Conservation (phyloP, 35 echinoderm and acorn worm genomes). For the Strongylocentrotus purpuratus region DNA sequence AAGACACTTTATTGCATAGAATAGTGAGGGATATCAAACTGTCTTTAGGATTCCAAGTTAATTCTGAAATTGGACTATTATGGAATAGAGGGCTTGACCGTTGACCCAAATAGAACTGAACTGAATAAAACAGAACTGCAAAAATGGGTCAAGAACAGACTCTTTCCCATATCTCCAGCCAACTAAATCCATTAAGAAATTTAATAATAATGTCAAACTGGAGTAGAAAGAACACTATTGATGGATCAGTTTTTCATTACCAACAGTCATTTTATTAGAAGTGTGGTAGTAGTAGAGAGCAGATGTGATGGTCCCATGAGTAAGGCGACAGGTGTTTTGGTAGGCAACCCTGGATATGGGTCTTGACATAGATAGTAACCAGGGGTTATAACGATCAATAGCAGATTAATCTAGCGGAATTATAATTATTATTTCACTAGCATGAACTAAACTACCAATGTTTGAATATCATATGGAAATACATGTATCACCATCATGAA, state of each 20-base stretch:
- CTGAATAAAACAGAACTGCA: no score
- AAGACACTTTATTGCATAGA: no score
- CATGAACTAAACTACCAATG: not conserved
- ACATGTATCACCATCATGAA: no score
- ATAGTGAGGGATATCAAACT: no score
- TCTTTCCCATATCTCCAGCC: no score
- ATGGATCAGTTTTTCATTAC: constrained; percentile 1
- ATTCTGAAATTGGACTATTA: no score
- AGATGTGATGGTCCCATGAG: not conserved
- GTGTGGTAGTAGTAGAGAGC: not conserved
- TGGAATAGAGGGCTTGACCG: no score
- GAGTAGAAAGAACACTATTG: not conserved
- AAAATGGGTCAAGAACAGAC: no score
- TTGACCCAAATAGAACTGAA: no score
- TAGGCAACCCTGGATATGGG: not conserved
- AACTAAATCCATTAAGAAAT: no score
- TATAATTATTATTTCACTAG: not conserved
- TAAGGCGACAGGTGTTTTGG: not conserved
- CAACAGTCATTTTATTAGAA: not conserved
- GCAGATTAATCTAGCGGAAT: not conserved
- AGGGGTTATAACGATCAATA: not conserved
- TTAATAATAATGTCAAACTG: not conserved
- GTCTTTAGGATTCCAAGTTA: no score
- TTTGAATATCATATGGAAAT: no score
- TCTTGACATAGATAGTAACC: not conserved